Evolutionary conservation across 2,888 invertebrate genomes (phyloP), one percentile per base, ranked within the genome.

Genomic region (Epirrhoe alternata): DNA sequence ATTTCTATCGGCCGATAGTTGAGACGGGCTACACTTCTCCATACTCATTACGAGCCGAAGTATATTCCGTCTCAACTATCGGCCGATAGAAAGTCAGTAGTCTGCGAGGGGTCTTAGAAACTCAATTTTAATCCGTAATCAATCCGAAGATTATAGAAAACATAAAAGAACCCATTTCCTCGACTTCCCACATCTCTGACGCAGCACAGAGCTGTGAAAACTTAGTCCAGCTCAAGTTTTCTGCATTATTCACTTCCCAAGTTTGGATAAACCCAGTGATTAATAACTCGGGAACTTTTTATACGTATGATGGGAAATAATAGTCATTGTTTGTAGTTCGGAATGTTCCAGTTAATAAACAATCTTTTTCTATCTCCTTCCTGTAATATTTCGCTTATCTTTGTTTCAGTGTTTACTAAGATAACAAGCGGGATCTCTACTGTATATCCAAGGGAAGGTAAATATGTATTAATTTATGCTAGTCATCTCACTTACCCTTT

Each of bases 191-290:
- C 47, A 16, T 53, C 35, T 14, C 47, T 56, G n/a, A 30, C 45
- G 47, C 30, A 14, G 56, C 56, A 56, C 35, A 30, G 56, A 35
- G n/a, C 6, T 58, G 58, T 53, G 30, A 54, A 58, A 54, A 64
- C 49, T 45, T 24, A 56, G 56, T 63, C 31, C 53, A 24, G 53
- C 60, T 71, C 65, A 71, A 71, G 66, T 61, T 67, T 60, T 66
- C 59, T 66, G 62, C 77, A 83, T 86, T 84, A 82, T 84, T 83
- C 82, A 81, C 77, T 79, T 80, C 70, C 72, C 70, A 47, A 61
- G 73, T 68, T 73, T 54, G 57, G 71, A 58, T 45, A 42, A 60
- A 74, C 68, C 69, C 67, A 70, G 73, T 77, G 78, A 82, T 79
- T 82, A 80, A 80, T 81, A 78, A 74, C 71, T 69, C 53, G 56